These are phyloP conservation scores for Cephus nigrinus DNA, from an alignment of 2,888 invertebrate species.

Conservation along the genomic window DNA sequence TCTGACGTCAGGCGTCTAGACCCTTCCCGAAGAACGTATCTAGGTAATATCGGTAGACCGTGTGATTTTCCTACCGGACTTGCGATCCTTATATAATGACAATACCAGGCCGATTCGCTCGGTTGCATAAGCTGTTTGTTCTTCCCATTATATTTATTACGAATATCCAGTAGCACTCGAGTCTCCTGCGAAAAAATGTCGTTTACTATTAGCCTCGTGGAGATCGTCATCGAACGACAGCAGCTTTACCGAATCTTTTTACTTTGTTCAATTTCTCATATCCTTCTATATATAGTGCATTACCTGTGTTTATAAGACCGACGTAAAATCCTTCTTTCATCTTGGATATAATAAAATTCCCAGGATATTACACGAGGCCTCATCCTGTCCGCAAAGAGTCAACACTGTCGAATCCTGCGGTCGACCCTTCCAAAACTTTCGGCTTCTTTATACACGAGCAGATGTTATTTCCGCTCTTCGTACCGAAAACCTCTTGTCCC, in stretches of 20 bases:
- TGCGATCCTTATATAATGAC: conserved; percentile 45
- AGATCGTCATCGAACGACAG: not conserved
- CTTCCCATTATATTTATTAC: conserved; percentile 28
- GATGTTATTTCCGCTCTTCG: conserved; percentile 53
- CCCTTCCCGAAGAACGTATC: not conserved
- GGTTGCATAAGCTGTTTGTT: conserved; percentile 51
- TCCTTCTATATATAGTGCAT: not conserved
- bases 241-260: not conserved
- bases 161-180: not conserved
- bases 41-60: conserved; percentile 29
- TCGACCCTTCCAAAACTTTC: conserved; percentile 20
- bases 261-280: not conserved
- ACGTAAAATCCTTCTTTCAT: not conserved
- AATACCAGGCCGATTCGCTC: conserved; percentile 24
- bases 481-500: not conserved
- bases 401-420: not conserved
- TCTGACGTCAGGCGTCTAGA: not conserved
- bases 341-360: not conserved
- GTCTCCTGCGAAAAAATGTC: not conserved
- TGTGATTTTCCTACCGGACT: conserved; percentile 33
- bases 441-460: conserved; percentile 29
- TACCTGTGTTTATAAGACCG: not conserved
- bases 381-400: not conserved
- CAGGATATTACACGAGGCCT: not conserved
- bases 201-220: not conserved